These are phyloP conservation scores for Mustelus asterias DNA, from an alignment of 2,113 vertebrate species.

Conservation along the genomic window DNA sequence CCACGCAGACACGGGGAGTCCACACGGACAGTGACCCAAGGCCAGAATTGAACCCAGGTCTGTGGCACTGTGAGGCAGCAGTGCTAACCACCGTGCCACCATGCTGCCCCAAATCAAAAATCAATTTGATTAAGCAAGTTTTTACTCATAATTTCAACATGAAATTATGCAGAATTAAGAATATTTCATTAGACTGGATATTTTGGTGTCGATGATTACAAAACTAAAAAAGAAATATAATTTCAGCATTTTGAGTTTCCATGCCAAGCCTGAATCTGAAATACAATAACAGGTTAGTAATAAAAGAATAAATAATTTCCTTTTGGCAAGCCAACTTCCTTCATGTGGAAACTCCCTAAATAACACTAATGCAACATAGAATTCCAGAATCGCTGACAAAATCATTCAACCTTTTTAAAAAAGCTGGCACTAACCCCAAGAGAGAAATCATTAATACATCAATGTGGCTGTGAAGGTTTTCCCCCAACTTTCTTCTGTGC, in stretches of 20 bases:
- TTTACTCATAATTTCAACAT: not conserved
- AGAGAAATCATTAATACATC: not conserved
- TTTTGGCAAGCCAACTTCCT: slow-evolving; percentile 16
- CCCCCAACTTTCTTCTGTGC: not conserved
- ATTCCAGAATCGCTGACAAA: not conserved
- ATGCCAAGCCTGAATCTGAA: not conserved
- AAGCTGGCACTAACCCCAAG: not conserved
- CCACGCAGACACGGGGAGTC: no score
- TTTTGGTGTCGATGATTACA: not conserved
- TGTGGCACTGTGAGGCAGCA: no score
- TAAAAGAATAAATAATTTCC: not conserved
- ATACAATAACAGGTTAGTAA: not conserved
- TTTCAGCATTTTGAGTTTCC: not conserved
- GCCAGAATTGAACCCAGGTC: no score
- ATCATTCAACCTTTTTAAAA: not conserved
- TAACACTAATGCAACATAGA: not conserved
- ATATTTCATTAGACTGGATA: not conserved
- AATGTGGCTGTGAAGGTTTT: not conserved
- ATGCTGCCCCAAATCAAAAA: not conserved
- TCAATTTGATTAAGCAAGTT: not conserved
- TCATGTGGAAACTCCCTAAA: not conserved
- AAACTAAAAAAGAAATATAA: not conserved
- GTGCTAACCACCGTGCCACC: no score
- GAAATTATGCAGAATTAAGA: no score
- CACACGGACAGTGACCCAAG: not conserved